Percentiles rank a stretch among this genome's conserved stretches.
Evolutionary conservation across 2,888 invertebrate species (phyloP).

Genomic region (Cacoxenus indagator): DNA sequence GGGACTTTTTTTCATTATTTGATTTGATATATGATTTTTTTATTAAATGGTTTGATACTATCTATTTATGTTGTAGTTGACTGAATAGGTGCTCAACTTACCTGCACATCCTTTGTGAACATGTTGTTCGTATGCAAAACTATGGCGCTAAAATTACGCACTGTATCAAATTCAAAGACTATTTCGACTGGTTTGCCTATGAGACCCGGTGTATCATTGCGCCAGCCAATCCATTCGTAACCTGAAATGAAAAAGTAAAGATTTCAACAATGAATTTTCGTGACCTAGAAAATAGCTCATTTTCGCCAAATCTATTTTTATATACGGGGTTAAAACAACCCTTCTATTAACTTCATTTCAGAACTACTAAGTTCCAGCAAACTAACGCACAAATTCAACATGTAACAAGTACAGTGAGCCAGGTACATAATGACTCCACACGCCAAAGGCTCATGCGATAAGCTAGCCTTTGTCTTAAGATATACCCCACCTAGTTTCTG

Average conservation of each 20-base stretch:
- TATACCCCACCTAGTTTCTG: no score
- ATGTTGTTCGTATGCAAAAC: constrained; percentile 83
- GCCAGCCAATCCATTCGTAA: constrained; percentile 89
- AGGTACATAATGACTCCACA: constrained; percentile 4
- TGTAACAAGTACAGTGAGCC: background rate
- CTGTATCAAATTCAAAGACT: constrained; percentile 83
- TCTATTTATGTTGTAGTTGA: no score
- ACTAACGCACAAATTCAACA: background rate
- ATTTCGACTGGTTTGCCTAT: constrained; percentile 79
- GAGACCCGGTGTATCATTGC: constrained; percentile 77
- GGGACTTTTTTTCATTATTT: no score
- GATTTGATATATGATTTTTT: constrained; percentile 19
- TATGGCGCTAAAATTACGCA: constrained; percentile 82
- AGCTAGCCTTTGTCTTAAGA: constrained; percentile 14
- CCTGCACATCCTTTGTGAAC: constrained; percentile 82
- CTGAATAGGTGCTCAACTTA: constrained; percentile 66
- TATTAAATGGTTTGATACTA: no score
- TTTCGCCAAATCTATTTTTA: background rate
- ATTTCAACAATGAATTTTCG: constrained; percentile 14
- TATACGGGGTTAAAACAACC: background rate
- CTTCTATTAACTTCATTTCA: background rate
- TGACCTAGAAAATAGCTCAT: background rate
- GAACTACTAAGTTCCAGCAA: background rate
- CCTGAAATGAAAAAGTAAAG: constrained; percentile 70
- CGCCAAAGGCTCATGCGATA: constrained; percentile 33